Conservation (phyloP, 1,140 invertebrate species). For the Bombyx mandarina region DNA sequence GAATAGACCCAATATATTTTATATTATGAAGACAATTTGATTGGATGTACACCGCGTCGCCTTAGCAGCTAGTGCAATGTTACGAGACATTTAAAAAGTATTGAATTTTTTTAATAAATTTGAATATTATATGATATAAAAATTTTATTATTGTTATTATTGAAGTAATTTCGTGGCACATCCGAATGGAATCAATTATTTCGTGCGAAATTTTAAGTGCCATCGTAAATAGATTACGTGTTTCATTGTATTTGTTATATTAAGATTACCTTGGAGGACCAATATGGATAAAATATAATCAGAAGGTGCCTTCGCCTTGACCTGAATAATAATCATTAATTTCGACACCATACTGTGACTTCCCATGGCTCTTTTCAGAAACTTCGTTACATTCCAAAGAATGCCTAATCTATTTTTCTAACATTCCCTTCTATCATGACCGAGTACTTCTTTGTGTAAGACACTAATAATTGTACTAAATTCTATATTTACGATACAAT, state of each 20-base stretch:
- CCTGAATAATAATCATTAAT: slow-evolving; percentile 31
- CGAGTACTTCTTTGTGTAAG: slow-evolving; percentile 1
- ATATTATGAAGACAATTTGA: slow-evolving; percentile 41
- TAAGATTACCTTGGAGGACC: slow-evolving; percentile 39
- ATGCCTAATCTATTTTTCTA: slow-evolving; percentile 41
- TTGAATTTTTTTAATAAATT: slow-evolving; percentile 8
- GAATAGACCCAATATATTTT: slow-evolving; percentile 35
- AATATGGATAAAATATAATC: slow-evolving; percentile 29
- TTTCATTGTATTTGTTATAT: slow-evolving; percentile 14
- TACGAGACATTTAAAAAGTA: slow-evolving; percentile 33
- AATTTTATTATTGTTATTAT: slow-evolving; percentile 3
- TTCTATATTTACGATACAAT: neutral
- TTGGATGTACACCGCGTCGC: slow-evolving; percentile 35
- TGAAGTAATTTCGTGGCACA: slow-evolving; percentile 8
- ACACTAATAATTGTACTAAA: neutral
- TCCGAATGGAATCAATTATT: slow-evolving; percentile 13
- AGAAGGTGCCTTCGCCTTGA: slow-evolving; percentile 48
- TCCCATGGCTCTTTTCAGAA: slow-evolving; percentile 19
- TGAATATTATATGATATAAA: slow-evolving; percentile 22
- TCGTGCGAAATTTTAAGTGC: slow-evolving; percentile 17
- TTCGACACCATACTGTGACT: neutral
- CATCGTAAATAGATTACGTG: slow-evolving; percentile 18
- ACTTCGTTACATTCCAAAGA: slow-evolving; percentile 67
- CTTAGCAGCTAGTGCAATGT: slow-evolving; percentile 60
- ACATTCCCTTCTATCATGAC: slow-evolving; percentile 42